These are phyloP conservation scores for Nibea albiflora DNA, from an alignment of 2,113 vertebrate genomes.

Conservation along the genomic window DNA sequence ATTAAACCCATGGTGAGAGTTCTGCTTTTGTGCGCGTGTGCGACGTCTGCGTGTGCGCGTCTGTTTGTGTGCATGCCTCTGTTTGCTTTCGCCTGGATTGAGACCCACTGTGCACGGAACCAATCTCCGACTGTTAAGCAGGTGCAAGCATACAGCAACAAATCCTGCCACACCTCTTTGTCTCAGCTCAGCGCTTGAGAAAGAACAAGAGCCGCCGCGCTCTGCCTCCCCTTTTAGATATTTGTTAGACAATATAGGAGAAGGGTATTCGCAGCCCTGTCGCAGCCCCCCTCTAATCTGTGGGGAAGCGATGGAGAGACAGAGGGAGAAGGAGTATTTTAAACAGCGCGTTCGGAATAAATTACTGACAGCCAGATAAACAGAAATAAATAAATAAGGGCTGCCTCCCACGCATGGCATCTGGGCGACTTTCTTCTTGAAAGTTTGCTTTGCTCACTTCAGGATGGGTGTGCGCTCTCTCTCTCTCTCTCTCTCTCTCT, in stretches of 20 bases:
- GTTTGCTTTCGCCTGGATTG: conserved; percentile 60
- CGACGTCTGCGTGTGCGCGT: not conserved
- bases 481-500: conserved; percentile 7
- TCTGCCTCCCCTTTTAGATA: conserved; percentile 72
- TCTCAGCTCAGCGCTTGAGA: conserved; percentile 66
- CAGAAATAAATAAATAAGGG: conserved; percentile 83
- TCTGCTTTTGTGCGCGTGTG: conserved; percentile 12
- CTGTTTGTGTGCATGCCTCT: conserved; percentile 34
- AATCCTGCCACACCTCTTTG: conserved; percentile 70
- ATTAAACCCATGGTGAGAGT: conserved; percentile 73
- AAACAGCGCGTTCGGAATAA: conserved; percentile 80
- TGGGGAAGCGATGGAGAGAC: conserved; percentile 59
- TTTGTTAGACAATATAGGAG: conserved; percentile 67
- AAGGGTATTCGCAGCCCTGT: conserved; percentile 61
- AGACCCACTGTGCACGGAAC: conserved; percentile 56
- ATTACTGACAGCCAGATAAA: conserved; percentile 84
- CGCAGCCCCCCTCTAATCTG: conserved; percentile 67
- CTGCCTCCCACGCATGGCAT: conserved; percentile 82
- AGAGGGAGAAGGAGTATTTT: conserved; percentile 74
- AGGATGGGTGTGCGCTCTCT: conserved; percentile 61
- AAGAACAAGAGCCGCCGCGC: conserved; percentile 58
- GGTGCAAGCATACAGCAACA: conserved; percentile 64
- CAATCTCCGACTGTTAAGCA: conserved; percentile 68
- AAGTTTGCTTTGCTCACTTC: conserved; percentile 84
- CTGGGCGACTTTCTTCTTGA: conserved; percentile 81